phyloP scores from a whole-genome alignment of 2,888 invertebrate genomes.

The Icerya purchasi region DNA sequence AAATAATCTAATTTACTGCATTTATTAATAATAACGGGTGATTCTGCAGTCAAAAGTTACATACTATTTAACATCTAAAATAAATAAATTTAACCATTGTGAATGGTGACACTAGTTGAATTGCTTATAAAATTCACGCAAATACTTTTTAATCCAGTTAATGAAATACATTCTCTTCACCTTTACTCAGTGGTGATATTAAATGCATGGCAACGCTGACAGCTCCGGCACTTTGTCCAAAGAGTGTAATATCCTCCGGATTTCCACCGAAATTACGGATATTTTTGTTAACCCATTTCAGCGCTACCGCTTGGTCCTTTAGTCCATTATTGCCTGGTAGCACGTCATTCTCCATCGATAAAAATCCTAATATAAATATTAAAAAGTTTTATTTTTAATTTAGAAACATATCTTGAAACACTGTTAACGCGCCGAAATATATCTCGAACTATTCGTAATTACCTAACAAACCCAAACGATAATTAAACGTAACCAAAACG shows the following conservation, averaged over 20 bases:
- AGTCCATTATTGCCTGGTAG: conserved; percentile 1
- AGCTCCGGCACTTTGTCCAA: conserved; percentile 13
- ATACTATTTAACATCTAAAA: no score
- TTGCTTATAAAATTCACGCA: no score
- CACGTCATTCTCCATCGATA: background rate
- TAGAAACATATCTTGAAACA: no score
- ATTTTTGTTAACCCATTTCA: background rate
- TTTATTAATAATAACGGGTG: no score
- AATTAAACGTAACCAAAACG: background rate
- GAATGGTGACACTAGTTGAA: no score
- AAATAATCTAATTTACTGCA: no score
- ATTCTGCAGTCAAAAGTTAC: no score
- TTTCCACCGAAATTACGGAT: background rate
- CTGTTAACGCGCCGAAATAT: no score
- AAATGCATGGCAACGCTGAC: conserved; percentile 13
- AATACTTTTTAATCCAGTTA: no score
- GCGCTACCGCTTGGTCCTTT: background rate
- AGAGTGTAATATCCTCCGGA: conserved; percentile 9
- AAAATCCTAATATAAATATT: background rate
- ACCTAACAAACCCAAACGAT: background rate
- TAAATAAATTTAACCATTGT: no score
- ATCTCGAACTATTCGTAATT: background rate
- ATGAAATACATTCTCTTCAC: no score
- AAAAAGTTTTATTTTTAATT: no score
- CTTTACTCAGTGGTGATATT: conserved; percentile 14